phyloP scores from a whole-genome alignment of 2,113 vertebrate genomes.

The Cyanoderma ruficeps region DNA sequence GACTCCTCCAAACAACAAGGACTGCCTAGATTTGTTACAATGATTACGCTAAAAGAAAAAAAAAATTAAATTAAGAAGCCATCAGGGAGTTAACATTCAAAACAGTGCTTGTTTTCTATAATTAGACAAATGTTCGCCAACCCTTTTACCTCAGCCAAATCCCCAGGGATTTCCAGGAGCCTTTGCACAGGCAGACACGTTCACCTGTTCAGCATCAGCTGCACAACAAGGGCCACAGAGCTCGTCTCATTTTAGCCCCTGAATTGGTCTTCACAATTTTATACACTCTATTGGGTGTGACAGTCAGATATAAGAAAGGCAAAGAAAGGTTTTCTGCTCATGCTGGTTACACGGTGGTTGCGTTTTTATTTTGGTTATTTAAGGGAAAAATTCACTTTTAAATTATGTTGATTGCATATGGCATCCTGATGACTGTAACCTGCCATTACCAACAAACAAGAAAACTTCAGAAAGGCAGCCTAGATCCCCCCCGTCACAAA shows the following conservation, averaged over 20 bases:
- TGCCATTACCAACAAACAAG: neutral
- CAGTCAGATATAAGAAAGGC: neutral
- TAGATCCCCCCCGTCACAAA: neutral
- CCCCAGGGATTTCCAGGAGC: neutral
- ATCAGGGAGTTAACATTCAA: slow-evolving; percentile 22
- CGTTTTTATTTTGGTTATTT: neutral
- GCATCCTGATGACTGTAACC: neutral
- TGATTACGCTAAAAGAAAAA: neutral
- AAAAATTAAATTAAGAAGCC: slow-evolving; percentile 16
- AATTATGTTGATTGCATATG: neutral
- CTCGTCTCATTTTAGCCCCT: neutral
- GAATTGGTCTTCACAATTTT: neutral
- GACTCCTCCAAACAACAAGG: neutral
- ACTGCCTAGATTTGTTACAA: neutral
- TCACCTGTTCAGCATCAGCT: slow-evolving; percentile 34
- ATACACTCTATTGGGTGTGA: neutral
- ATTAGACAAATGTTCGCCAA: neutral
- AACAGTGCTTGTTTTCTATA: slow-evolving; percentile 33
- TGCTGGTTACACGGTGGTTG: accelerated
- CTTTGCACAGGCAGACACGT: neutral
- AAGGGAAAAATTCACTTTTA: neutral
- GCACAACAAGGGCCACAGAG: neutral
- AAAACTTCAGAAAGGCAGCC: neutral
- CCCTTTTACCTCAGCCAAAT: neutral
- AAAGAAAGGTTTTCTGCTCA: neutral